Conservation (phyloP, 2,113 vertebrate genomes). For the Stigmatopora argus region DNA sequence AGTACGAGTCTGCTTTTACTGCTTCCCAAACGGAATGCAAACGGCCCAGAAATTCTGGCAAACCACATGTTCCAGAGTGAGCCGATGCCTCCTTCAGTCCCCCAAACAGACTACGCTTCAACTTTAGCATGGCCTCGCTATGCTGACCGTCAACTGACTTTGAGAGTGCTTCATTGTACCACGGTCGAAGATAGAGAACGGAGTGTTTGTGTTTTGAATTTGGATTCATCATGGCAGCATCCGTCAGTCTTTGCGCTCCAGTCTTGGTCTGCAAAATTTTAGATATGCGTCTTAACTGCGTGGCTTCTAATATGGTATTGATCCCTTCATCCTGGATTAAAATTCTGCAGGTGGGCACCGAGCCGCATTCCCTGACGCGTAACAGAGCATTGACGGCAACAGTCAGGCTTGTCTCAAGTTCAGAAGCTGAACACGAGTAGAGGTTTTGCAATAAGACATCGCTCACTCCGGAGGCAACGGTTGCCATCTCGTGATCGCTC, state of each 20-base stretch:
- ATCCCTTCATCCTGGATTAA: slow-evolving; percentile 48
- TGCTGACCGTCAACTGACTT: slow-evolving; percentile 51
- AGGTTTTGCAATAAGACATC: slow-evolving; percentile 69
- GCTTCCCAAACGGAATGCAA: slow-evolving; percentile 57
- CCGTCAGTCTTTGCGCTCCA: slow-evolving; percentile 1
- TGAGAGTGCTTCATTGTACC: slow-evolving; percentile 45
- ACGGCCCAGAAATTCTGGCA: slow-evolving; percentile 50
- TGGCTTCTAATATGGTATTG: slow-evolving; percentile 47
- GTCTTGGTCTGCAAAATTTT: slow-evolving; percentile 45
- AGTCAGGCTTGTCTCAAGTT: slow-evolving; percentile 64
- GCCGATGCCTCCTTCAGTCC: slow-evolving; percentile 39
- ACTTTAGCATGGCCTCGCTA: slow-evolving; percentile 41
- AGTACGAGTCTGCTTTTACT: slow-evolving; percentile 57
- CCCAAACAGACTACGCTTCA: slow-evolving; percentile 59
- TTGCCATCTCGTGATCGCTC: slow-evolving; percentile 62
- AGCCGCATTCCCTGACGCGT: slow-evolving; percentile 55
- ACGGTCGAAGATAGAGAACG: slow-evolving; percentile 50
- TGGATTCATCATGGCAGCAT: neutral
- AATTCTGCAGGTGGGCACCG: slow-evolving; percentile 52
- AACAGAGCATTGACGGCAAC: slow-evolving; percentile 74
- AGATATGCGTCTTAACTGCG: slow-evolving; percentile 53
- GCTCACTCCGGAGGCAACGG: slow-evolving; percentile 58
- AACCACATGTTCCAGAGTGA: slow-evolving; percentile 25
- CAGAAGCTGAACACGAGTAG: slow-evolving; percentile 36
- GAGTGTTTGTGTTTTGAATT: slow-evolving; percentile 9